phyloP scores from a whole-genome alignment of 2,113 vertebrate genomes.

The Perca schrenkii region DNA sequence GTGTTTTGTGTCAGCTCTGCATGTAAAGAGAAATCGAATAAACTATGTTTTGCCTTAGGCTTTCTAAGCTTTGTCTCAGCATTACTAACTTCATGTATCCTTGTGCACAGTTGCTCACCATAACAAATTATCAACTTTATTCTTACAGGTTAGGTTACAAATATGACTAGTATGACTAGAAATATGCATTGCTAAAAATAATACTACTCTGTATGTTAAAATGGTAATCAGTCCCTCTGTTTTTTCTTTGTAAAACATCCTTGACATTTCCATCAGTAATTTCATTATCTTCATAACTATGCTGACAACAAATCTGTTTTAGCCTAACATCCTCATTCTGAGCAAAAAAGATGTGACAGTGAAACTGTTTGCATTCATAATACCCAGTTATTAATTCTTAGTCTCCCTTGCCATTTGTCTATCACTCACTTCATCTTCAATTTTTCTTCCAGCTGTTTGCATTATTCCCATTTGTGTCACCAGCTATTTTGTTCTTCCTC shows the following conservation, averaged over 20 bases:
- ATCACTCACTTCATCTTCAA: slow-evolving; percentile 27
- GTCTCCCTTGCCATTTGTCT: slow-evolving; percentile 23
- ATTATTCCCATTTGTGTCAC: slow-evolving; percentile 28
- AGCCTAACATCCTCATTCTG: neutral
- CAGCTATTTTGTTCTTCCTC: slow-evolving; percentile 1
- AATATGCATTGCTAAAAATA: neutral
- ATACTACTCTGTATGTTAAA: neutral
- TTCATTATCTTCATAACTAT: neutral
- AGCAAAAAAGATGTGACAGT: slow-evolving; percentile 22
- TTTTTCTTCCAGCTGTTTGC: slow-evolving; percentile 22
- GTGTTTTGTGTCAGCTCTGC: neutral
- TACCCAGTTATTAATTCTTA: slow-evolving; percentile 25
- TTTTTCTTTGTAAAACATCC: neutral
- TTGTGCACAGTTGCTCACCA: neutral
- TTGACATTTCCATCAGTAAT: slow-evolving; percentile 8
- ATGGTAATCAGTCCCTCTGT: neutral
- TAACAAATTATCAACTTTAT: neutral
- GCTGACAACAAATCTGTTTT: neutral
- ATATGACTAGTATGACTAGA: neutral
- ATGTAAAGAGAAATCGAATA: neutral
- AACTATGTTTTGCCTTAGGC: neutral
- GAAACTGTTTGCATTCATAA: slow-evolving; percentile 32
- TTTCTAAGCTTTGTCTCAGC: neutral
- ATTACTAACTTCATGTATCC: neutral
- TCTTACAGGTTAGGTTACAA: neutral